Evolutionary conservation across 2,888 invertebrate genomes (phyloP).

Genomic region (Cataglyphis altisquamis): DNA sequence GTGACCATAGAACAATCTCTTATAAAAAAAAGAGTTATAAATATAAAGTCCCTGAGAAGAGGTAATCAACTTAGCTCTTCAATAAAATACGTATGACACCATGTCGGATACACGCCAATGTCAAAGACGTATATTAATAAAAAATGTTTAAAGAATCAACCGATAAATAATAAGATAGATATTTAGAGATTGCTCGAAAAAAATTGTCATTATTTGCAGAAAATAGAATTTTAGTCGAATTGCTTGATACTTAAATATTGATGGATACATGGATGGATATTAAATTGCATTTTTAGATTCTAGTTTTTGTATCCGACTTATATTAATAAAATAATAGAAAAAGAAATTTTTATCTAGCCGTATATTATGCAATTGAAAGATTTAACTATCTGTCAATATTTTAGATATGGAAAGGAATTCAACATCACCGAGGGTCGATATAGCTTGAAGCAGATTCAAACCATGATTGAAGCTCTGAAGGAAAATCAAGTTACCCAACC

Average conservation of each 20-base stretch:
- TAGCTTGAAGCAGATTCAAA: constrained; percentile 89
- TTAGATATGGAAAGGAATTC: constrained; percentile 73
- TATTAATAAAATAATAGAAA: background rate
- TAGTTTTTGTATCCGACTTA: background rate
- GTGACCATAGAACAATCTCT: constrained; percentile 27
- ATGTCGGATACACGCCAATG: background rate
- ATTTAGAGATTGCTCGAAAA: background rate
- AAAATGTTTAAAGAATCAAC: background rate
- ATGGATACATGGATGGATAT: background rate
- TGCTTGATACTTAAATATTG: background rate
- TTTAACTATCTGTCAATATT: constrained; percentile 28
- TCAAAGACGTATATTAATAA: constrained; percentile 12
- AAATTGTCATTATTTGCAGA: background rate
- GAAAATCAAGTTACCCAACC: constrained; percentile 88
- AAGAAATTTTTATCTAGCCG: background rate
- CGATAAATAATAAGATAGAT: background rate
- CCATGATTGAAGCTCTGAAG: constrained; percentile 89
- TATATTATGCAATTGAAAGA: background rate
- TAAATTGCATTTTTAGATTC: background rate
- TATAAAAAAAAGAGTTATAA: constrained; percentile 48
- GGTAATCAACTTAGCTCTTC: constrained; percentile 19
- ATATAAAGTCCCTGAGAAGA: constrained; percentile 40
- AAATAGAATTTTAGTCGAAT: background rate
- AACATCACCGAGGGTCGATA: constrained; percentile 88
- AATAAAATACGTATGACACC: background rate